A percentile compares a stretch with the other conserved stretches of the same genome.
Conservation (phyloP, 2,797 vertebrate genomes). For the Sphaeramia orbicularis region DNA sequence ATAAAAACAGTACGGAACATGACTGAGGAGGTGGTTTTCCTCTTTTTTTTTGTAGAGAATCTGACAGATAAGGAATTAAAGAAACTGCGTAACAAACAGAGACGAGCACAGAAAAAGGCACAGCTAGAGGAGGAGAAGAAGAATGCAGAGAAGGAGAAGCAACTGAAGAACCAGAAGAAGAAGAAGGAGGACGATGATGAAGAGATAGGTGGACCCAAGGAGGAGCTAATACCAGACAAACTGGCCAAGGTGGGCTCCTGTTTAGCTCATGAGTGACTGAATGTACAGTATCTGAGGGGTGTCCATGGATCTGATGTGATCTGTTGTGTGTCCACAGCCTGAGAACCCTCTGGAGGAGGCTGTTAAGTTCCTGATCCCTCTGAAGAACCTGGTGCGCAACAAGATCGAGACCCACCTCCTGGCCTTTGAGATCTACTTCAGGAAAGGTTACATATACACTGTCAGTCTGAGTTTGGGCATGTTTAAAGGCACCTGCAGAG, state of each 20-base stretch:
- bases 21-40: too few relatives aligned
- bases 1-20: too few relatives aligned
- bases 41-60: too few relatives aligned
- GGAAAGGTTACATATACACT: too few relatives aligned
- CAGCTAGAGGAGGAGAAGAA: conserved; percentile 98
- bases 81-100: conserved; percentile 97
- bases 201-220: conserved; percentile 97
- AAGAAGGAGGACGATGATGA: conserved; percentile 99
- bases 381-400: conserved; percentile 97
- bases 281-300: too few relatives aligned
- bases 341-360: conserved; percentile 99
- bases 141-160: conserved; percentile 98
- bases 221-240: conserved; percentile 98
- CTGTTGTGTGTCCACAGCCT: too few relatives aligned
- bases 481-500: too few relatives aligned
- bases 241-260: conserved; percentile 91
- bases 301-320: too few relatives aligned
- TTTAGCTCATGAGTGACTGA: too few relatives aligned
- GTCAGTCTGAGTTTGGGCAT: too few relatives aligned
- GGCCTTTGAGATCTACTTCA: conserved; percentile 99
- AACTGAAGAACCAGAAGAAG: conserved; percentile 98
- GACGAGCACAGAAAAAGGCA: conserved; percentile 97
- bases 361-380: conserved; percentile 97
- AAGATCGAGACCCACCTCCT: conserved; percentile 99
- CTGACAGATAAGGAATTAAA: conserved; percentile 92